Evolutionary conservation across 2,888 invertebrate genomes (phyloP).

Genomic region (Oxytorus armatus): DNA sequence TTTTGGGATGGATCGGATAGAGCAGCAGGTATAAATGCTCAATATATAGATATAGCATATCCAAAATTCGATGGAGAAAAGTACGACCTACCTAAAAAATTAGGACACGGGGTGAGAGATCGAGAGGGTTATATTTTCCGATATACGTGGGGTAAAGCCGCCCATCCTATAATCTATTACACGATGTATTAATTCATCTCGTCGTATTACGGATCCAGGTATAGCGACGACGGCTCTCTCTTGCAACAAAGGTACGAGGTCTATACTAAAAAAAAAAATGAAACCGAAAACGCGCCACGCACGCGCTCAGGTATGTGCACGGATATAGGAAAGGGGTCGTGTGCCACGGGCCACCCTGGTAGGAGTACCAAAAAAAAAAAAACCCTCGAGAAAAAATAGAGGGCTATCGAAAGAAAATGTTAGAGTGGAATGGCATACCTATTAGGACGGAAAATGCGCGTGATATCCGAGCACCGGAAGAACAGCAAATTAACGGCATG

Average conservation of each 20-base stretch:
- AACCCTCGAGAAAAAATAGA: conserved; percentile 56
- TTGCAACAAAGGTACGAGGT: conserved; percentile 61
- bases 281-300: conserved; percentile 76
- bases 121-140: conserved; percentile 63
- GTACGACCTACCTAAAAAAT: conserved; percentile 28
- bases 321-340: conserved; percentile 75
- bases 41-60: conserved; percentile 14
- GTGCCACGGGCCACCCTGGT: conserved; percentile 67
- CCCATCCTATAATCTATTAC: conserved; percentile 77
- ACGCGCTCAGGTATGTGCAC: conserved; percentile 79
- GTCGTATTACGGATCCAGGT: conserved; percentile 71
- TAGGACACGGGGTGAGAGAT: conserved; percentile 61
- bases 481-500: conserved; percentile 3
- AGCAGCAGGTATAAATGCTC: conserved; percentile 62
- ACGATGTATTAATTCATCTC: conserved; percentile 80
- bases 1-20: conserved; percentile 47
- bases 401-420: conserved; percentile 42
- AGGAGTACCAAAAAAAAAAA: conserved; percentile 62
- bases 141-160: conserved; percentile 70
- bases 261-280: conserved; percentile 39
- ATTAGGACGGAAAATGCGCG: neutral
- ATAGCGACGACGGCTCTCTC: conserved; percentile 54
- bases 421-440: conserved; percentile 10
- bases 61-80: conserved; percentile 40
- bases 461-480: conserved; percentile 10